These are phyloP conservation scores for Trachurus trachurus DNA, from an alignment of 2,797 vertebrate genomes.

Conservation along the genomic window DNA sequence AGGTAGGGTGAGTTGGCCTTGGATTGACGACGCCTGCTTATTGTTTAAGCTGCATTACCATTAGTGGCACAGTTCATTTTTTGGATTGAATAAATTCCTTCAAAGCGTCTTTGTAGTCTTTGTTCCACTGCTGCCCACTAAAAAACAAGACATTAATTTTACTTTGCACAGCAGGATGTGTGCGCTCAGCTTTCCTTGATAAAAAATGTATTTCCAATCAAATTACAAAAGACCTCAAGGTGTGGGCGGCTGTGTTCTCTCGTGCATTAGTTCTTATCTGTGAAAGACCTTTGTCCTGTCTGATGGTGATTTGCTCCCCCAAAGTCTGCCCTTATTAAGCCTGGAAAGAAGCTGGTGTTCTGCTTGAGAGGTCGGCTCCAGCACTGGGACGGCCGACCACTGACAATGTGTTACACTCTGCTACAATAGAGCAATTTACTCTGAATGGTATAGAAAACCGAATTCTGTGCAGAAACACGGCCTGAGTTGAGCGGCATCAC, in stretches of 20 bases:
- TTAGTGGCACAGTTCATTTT: not conserved
- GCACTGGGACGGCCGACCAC: conserved; percentile 34
- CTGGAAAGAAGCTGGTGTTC: conserved; percentile 57
- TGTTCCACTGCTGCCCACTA: conserved; percentile 22
- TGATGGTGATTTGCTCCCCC: conserved; percentile 32
- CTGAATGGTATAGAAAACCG: conserved; percentile 3
- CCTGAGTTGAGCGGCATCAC: too few relatives aligned
- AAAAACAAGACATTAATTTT: conserved; percentile 47
- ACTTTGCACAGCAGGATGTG: conserved; percentile 45
- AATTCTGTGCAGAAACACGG: conserved; percentile 3
- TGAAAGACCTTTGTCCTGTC: conserved; percentile 43
- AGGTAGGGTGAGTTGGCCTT: not conserved
- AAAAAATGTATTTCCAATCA: conserved; percentile 32
- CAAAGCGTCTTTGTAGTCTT: conserved; percentile 49
- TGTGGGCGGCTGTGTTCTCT: conserved; percentile 16
- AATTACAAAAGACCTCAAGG: conserved; percentile 33
- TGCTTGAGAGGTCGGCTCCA: conserved; percentile 41
- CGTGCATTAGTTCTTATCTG: conserved; percentile 51
- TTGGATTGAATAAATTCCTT: conserved; percentile 16
- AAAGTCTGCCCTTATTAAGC: conserved; percentile 61
- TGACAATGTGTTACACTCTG: conserved; percentile 19
- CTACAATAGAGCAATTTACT: conserved; percentile 32
- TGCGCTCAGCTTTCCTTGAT: conserved; percentile 26
- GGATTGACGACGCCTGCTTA: conserved; percentile 18
- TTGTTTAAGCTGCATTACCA: conserved; percentile 23